These are phyloP conservation scores for Mesoclemmys tuberculata DNA, from an alignment of 2,113 vertebrate species.

Conservation along the genomic window DNA sequence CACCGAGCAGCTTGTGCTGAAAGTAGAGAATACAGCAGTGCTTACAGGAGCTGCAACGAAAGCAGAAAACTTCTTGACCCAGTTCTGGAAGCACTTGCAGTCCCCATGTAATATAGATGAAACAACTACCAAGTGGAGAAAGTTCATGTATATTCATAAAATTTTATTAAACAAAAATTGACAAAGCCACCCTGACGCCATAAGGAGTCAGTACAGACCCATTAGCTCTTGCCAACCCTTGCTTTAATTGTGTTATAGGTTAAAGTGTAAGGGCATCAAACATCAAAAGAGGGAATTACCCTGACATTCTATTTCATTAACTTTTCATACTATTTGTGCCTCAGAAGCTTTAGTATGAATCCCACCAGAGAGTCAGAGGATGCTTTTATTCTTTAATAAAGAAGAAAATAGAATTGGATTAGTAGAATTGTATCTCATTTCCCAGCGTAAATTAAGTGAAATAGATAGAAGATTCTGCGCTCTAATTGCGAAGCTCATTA, in stretches of 20 bases:
- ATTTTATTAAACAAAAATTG: background rate
- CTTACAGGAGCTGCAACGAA: background rate
- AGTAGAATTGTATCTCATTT: conserved; percentile 70
- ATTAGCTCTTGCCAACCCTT: background rate
- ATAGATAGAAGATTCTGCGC: conserved; percentile 58
- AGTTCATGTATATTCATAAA: background rate
- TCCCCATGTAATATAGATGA: background rate
- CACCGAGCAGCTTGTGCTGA: background rate
- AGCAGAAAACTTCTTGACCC: background rate
- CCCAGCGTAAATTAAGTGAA: conserved; percentile 71
- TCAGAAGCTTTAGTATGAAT: conserved; percentile 62
- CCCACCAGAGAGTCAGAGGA: conserved; percentile 48
- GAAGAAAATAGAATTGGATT: conserved; percentile 57
- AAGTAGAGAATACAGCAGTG: background rate
- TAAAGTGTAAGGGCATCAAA: background rate
- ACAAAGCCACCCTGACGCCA: background rate
- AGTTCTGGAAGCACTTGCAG: background rate
- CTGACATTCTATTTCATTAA: conserved; percentile 26
- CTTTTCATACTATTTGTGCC: conserved; percentile 49
- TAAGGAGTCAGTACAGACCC: background rate
- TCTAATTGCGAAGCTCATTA: conserved; percentile 74
- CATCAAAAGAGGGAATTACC: conserved; percentile 10
- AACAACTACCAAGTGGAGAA: background rate
- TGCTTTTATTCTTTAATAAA: conserved; percentile 63
- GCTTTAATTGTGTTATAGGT: background rate